Percentiles rank a stretch among this genome's conserved stretches.
These are phyloP conservation scores for Nudaria mundana DNA, from an alignment of 2,888 invertebrate species.

Conservation along the genomic window DNA sequence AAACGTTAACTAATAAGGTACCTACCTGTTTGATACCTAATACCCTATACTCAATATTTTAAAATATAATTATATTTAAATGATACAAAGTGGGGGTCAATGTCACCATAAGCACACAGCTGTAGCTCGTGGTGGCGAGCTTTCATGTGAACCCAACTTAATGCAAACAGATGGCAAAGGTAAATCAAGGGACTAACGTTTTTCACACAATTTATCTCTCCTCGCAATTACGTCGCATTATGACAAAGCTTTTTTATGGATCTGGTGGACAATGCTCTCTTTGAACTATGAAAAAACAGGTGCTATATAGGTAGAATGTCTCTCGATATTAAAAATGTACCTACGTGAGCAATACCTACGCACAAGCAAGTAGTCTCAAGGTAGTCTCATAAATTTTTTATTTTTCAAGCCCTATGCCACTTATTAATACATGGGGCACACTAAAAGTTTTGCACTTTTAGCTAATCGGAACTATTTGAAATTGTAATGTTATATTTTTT, in stretches of 20 bases:
- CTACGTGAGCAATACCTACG: neutral
- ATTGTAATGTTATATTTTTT: too few relatives aligned
- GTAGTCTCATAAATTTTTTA: too few relatives aligned
- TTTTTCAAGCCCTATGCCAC: too few relatives aligned
- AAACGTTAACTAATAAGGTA: too few relatives aligned
- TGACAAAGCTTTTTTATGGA: conserved; percentile 16
- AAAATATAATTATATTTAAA: conserved; percentile 29
- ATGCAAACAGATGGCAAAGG: conserved; percentile 53
- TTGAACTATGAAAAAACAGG: neutral
- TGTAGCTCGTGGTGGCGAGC: neutral
- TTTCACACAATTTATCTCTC: conserved; percentile 42
- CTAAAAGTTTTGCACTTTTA: too few relatives aligned
- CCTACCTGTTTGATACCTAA: too few relatives aligned
- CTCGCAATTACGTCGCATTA: conserved; percentile 38
- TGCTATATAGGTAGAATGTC: too few relatives aligned
- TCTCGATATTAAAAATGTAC: neutral
- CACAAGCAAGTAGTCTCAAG: too few relatives aligned
- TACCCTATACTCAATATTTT: too few relatives aligned
- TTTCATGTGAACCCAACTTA: conserved; percentile 31
- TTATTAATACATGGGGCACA: too few relatives aligned
- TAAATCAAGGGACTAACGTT: conserved; percentile 52
- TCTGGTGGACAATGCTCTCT: neutral
- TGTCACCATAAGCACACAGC: conserved; percentile 1
- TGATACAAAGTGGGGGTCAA: conserved; percentile 16
- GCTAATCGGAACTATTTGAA: too few relatives aligned